Percentiles rank a stretch among this genome's conserved stretches.
Conservation (phyloP, 1,140 invertebrate genomes). For the Bradysia coprophila region DNA sequence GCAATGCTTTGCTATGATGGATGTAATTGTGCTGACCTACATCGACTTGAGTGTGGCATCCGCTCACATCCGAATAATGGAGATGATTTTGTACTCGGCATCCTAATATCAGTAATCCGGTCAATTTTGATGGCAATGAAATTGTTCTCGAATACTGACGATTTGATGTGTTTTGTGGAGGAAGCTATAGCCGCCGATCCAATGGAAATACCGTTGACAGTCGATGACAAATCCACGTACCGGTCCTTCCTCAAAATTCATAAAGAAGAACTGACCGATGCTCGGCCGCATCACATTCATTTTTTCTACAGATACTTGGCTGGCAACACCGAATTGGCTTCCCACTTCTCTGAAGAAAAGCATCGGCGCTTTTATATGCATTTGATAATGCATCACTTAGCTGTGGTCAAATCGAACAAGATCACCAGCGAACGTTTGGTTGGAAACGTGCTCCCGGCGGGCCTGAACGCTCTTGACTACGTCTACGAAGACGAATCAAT, state of each 20-base stretch:
- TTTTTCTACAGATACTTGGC: not conserved
- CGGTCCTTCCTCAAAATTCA: not conserved
- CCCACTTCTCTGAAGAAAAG: not conserved
- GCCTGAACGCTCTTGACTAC: too few relatives aligned
- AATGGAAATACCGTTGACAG: not conserved
- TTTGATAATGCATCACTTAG: not conserved
- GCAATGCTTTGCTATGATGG: not conserved
- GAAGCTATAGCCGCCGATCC: not conserved
- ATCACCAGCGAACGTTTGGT: not conserved
- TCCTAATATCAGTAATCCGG: not conserved
- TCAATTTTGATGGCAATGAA: not conserved
- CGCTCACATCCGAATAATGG: too few relatives aligned
- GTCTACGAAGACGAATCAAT: not conserved
- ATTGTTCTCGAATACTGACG: not conserved
- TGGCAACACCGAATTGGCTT: not conserved
- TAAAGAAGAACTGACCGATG: not conserved
- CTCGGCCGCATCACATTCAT: not conserved
- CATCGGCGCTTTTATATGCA: not conserved
- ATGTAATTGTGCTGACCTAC: not conserved
- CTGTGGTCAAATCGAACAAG: too few relatives aligned
- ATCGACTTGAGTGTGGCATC: not conserved
- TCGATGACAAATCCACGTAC: not conserved
- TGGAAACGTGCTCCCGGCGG: not conserved
- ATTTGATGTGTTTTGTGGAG: not conserved
- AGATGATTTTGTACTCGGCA: too few relatives aligned